A percentile compares a stretch with the other conserved stretches of the same genome.
Conservation (phyloP, 1,140 invertebrate species). For the Drosophila takahashii region DNA sequence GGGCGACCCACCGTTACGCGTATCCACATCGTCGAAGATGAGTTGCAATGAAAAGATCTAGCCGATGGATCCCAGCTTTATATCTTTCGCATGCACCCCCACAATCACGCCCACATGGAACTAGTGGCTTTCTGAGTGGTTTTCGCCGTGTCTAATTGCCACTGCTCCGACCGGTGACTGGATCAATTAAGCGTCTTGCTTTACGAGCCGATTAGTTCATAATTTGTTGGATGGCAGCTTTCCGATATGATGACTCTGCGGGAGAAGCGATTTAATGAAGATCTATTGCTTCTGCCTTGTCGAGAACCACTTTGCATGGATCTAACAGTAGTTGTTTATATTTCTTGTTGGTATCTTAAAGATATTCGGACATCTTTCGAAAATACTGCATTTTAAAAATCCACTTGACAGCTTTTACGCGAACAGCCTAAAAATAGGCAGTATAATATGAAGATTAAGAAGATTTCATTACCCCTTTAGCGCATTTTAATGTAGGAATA, state of each 20-base stretch:
- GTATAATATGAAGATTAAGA: background rate
- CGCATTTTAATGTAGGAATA: too few species aligned
- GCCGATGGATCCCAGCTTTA: slow-evolving; percentile 48
- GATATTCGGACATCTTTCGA: slow-evolving; percentile 18
- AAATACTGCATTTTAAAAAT: background rate
- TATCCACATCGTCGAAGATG: slow-evolving; percentile 64
- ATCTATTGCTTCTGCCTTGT: slow-evolving; percentile 40
- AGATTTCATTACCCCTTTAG: background rate
- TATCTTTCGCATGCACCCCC: slow-evolving; percentile 54
- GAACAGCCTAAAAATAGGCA: slow-evolving; percentile 61
- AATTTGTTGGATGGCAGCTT: slow-evolving; percentile 56
- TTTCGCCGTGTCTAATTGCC: slow-evolving; percentile 35
- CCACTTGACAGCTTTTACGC: background rate
- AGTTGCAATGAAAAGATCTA: slow-evolving; percentile 48
- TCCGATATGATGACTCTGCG: slow-evolving; percentile 15
- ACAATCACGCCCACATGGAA: slow-evolving; percentile 45
- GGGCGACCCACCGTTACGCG: slow-evolving; percentile 62
- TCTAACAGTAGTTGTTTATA: slow-evolving; percentile 27
- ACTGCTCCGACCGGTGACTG: slow-evolving; percentile 62
- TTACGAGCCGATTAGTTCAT: slow-evolving; percentile 68
- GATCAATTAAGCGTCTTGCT: slow-evolving; percentile 65
- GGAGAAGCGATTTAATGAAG: slow-evolving; percentile 30
- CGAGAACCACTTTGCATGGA: background rate
- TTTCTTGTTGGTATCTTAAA: slow-evolving; percentile 20
- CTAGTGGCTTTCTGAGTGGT: background rate